Percentiles rank a stretch among this genome's conserved stretches.
Evolutionary conservation across 2,113 vertebrate genomes (phyloP).

Genomic region (Tachysurus vachellii): DNA sequence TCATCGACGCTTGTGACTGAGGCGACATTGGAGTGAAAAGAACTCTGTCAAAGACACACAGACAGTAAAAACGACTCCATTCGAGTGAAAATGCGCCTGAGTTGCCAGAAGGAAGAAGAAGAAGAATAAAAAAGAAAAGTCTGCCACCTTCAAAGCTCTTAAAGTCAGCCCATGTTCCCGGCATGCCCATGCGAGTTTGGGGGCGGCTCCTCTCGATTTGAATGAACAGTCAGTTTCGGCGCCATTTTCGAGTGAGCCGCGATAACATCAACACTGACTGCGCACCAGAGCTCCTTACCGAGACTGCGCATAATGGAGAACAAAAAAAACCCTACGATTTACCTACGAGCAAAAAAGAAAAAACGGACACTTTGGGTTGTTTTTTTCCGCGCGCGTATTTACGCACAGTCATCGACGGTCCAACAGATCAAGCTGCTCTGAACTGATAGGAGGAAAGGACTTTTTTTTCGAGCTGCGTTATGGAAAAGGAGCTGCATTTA

Average conservation of each 20-base stretch:
- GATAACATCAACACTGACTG: conserved; percentile 78
- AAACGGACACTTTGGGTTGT: not conserved
- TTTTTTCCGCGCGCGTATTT: not conserved
- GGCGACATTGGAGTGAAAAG: not conserved
- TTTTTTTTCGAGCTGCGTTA: conserved; percentile 11
- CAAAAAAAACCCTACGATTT: not conserved
- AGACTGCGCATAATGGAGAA: not conserved
- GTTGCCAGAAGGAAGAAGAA: not conserved
- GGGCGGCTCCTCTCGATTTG: conserved; percentile 93
- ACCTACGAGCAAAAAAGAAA: not conserved
- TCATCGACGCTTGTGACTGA: not conserved
- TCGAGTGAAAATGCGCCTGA: not conserved
- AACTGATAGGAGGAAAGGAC: conserved; percentile 26
- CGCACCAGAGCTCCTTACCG: conserved; percentile 13
- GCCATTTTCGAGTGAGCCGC: conserved; percentile 97
- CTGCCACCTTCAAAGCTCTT: conserved; percentile 47
- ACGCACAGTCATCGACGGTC: not conserved
- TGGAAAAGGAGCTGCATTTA: conserved; percentile 43
- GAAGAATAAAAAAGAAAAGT: conserved; percentile 1
- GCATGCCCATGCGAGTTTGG: conserved; percentile 74
- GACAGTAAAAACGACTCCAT: not conserved
- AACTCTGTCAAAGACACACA: not conserved
- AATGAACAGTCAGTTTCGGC: conserved; percentile 96
- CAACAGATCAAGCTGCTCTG: not conserved
- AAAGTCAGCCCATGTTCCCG: conserved; percentile 65